Conservation (phyloP, 2,888 invertebrate genomes). For the Kryphioiulus occultus region DNA sequence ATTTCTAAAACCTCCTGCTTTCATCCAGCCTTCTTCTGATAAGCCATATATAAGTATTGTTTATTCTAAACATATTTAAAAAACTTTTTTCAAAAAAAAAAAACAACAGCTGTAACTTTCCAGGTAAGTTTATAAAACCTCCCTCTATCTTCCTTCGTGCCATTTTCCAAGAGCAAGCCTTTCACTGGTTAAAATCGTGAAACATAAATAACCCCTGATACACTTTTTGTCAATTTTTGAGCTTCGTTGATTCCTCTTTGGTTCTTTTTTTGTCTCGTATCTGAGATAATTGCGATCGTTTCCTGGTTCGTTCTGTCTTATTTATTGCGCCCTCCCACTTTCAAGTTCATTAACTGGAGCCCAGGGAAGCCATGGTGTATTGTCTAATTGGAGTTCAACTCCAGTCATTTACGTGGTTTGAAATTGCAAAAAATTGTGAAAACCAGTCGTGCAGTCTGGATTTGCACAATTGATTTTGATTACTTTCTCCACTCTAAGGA, state of each 20-base stretch:
- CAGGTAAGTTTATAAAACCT: too few species aligned
- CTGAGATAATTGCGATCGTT: neutral
- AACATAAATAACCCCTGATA: too few species aligned
- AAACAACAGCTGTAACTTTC: too few species aligned
- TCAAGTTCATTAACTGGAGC: conserved; percentile 15
- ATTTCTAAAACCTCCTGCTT: too few species aligned
- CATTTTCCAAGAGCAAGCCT: too few species aligned
- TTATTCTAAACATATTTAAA: too few species aligned
- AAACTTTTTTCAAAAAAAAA: too few species aligned
- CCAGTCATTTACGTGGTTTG: neutral
- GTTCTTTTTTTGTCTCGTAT: neutral
- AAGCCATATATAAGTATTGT: too few species aligned
- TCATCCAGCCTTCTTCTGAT: too few species aligned
- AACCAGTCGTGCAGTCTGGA: neutral
- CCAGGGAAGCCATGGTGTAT: neutral
- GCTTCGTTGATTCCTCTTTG: neutral
- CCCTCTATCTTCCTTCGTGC: too few species aligned
- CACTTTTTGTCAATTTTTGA: too few species aligned
- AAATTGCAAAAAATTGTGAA: neutral
- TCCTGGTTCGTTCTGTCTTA: neutral
- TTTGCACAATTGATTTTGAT: neutral
- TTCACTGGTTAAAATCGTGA: too few species aligned
- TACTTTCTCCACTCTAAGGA: neutral
- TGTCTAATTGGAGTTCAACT: conserved; percentile 30
- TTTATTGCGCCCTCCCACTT: neutral